phyloP scores from a whole-genome alignment of 2,797 vertebrate genomes.

The Tenualosa thibaudeaui region DNA sequence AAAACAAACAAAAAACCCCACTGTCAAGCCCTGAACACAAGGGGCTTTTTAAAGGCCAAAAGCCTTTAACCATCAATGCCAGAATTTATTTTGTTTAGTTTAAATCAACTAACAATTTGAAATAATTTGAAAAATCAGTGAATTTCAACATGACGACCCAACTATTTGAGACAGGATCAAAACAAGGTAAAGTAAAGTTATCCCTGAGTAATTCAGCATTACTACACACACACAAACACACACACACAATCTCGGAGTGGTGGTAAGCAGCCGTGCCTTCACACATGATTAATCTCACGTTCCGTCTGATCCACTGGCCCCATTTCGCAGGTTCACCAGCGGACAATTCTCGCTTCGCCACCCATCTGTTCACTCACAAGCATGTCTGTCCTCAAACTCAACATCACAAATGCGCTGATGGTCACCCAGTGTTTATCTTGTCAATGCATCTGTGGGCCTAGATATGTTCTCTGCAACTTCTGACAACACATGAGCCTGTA shows the following conservation, averaged over 20 bases:
- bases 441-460: neutral
- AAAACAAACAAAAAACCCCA: too few species aligned
- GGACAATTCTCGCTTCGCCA: neutral
- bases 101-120: neutral
- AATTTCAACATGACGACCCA: neutral
- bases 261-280: neutral
- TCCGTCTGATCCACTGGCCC: slow-evolving; percentile 24
- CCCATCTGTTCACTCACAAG: slow-evolving; percentile 24
- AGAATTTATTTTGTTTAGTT: neutral
- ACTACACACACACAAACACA: neutral
- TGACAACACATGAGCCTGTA: neutral
- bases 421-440: neutral
- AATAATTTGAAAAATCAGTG: neutral
- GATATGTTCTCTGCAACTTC: neutral
- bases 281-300: slow-evolving; percentile 27
- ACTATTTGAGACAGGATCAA: neutral
- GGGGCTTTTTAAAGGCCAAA: neutral
- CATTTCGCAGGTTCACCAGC: slow-evolving; percentile 19
- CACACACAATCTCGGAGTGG: neutral
- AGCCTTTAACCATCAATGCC: neutral
- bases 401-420: neutral
- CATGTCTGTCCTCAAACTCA: neutral
- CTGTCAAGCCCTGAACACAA: neutral
- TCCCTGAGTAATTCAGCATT: neutral
- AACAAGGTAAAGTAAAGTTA: neutral